A percentile compares a stretch with the other conserved stretches of the same genome.
Conservation (phyloP, 2,888 invertebrate species). For the Troilus luridus region DNA sequence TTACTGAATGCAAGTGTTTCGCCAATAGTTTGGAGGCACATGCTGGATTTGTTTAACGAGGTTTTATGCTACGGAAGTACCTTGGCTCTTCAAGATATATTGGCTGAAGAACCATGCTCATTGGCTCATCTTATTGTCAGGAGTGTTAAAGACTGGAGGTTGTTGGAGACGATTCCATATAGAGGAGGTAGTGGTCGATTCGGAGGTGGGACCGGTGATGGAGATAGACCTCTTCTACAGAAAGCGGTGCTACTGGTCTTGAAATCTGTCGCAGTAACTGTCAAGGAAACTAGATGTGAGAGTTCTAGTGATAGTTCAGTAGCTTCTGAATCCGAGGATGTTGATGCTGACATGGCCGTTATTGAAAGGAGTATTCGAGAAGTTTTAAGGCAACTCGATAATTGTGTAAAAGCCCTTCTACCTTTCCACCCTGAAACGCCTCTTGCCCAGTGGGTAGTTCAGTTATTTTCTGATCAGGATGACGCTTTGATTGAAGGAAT, state of each 20-base stretch:
- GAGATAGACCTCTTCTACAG: slow-evolving; percentile 85
- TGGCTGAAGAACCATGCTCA: slow-evolving; percentile 90
- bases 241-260: slow-evolving; percentile 89
- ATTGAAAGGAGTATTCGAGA: slow-evolving; percentile 89
- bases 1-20: slow-evolving; percentile 81
- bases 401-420: slow-evolving; percentile 83
- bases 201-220: slow-evolving; percentile 70
- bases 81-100: slow-evolving; percentile 86
- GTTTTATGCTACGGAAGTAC: slow-evolving; percentile 93
- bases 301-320: slow-evolving; percentile 85
- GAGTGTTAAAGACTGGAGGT: slow-evolving; percentile 86
- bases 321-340: slow-evolving; percentile 87
- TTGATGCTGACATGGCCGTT: slow-evolving; percentile 90
- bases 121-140: slow-evolving; percentile 88
- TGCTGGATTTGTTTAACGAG: slow-evolving; percentile 89
- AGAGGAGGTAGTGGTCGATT: slow-evolving; percentile 71
- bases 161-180: slow-evolving; percentile 73
- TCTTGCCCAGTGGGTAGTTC: slow-evolving; percentile 89
- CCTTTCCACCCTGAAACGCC: slow-evolving; percentile 91
- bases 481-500: slow-evolving; percentile 92
- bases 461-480: slow-evolving; percentile 91
- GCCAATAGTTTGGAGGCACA: slow-evolving; percentile 86
- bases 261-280: slow-evolving; percentile 90
- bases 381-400: slow-evolving; percentile 85
- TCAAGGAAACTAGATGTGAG: slow-evolving; percentile 90